Evolutionary conservation across 2,888 invertebrate genomes (phyloP).

Genomic region (Himalopsyche tibetana): DNA sequence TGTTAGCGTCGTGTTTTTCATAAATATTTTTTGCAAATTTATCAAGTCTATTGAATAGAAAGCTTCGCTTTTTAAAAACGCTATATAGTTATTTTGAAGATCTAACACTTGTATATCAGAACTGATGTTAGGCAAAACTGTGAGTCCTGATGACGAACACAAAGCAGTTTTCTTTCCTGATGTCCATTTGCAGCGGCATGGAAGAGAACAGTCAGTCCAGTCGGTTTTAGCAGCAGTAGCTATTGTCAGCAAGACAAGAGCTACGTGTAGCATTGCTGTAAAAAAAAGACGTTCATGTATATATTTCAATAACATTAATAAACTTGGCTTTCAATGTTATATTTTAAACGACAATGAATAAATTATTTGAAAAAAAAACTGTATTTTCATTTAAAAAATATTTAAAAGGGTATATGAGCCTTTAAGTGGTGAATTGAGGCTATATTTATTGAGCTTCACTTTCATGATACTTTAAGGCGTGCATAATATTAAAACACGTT

Average conservation of each 20-base stretch:
- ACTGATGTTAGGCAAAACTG: slow-evolving; percentile 82
- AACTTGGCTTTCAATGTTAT: no score
- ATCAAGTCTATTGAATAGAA: slow-evolving; percentile 87
- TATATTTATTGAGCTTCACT: no score
- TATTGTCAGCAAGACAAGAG: slow-evolving; percentile 66
- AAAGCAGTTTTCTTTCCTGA: slow-evolving; percentile 93
- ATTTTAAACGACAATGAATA: no score
- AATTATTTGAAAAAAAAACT: no score
- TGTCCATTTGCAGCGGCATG: slow-evolving; percentile 94
- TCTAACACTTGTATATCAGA: slow-evolving; percentile 83
- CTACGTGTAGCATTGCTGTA: slow-evolving; percentile 62
- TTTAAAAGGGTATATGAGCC: no score
- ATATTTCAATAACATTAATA: no score
- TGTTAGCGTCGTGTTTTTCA: slow-evolving; percentile 85
- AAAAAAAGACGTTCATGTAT: slow-evolving; percentile 44
- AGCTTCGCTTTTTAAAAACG: slow-evolving; percentile 85
- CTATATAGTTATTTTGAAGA: slow-evolving; percentile 87
- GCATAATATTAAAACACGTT: no score
- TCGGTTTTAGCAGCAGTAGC: slow-evolving; percentile 80
- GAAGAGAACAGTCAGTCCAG: slow-evolving; percentile 92
- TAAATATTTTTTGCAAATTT: slow-evolving; percentile 89
- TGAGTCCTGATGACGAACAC: slow-evolving; percentile 88
- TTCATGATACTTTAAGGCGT: no score
- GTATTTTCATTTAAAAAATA: no score
- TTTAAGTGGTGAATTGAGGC: no score